Evolutionary conservation across 2,113 vertebrate genomes (phyloP).

Genomic region (Felis catus): DNA sequence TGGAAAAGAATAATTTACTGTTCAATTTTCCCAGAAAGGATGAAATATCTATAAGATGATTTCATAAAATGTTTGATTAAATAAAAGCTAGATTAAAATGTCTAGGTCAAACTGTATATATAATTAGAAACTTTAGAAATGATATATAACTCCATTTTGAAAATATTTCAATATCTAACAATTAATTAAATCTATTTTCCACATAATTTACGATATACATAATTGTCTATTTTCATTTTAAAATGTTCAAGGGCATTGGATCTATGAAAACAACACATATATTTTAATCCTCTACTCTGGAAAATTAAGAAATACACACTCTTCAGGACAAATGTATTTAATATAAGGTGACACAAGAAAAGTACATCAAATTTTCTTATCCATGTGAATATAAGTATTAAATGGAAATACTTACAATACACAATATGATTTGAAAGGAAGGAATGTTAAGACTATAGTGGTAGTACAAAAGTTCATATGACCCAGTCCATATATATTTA

Average conservation of each 20-base stretch:
- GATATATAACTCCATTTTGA: constrained; percentile 51
- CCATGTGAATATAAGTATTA: not conserved
- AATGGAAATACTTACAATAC: not conserved
- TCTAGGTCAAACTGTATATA: constrained; percentile 55
- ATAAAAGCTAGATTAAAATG: constrained; percentile 51
- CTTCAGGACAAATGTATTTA: constrained; percentile 41
- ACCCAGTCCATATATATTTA: constrained; percentile 3
- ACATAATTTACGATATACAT: constrained; percentile 52
- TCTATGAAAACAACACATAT: constrained; percentile 45
- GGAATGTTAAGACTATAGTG: not conserved
- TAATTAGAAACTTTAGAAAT: constrained; percentile 66
- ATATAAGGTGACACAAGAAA: not conserved
- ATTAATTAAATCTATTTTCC: constrained; percentile 48
- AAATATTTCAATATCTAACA: constrained; percentile 34
- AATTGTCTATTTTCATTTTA: constrained; percentile 52
- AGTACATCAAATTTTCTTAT: constrained; percentile 22
- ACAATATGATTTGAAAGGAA: constrained; percentile 13
- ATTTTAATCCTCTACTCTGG: not conserved
- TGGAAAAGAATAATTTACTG: constrained; percentile 53
- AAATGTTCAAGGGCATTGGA: constrained; percentile 36
- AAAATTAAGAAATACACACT: constrained; percentile 41
- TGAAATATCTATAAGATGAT: constrained; percentile 61
- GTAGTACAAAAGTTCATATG: not conserved
- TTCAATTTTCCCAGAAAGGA: constrained; percentile 51
- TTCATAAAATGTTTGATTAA: constrained; percentile 50